Evolutionary conservation across 2,797 vertebrate genomes (phyloP).

Genomic region (Poliocrania exsul): DNA sequence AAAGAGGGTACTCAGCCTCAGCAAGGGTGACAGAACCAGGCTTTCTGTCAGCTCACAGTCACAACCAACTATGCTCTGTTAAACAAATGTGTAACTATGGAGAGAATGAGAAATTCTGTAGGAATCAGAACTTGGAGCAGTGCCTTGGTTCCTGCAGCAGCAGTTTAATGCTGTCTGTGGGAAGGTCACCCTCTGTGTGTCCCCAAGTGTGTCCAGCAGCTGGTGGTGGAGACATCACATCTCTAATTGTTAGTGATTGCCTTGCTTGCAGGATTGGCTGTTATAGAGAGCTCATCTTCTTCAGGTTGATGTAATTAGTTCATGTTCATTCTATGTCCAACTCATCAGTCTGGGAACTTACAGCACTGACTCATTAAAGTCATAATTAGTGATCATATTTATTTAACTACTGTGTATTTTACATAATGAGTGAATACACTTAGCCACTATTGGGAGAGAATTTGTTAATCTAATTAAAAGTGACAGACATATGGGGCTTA

Average conservation of each 20-base stretch:
- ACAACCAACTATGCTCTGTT: neutral
- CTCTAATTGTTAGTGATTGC: neutral
- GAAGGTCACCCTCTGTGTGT: neutral
- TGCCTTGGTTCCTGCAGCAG: neutral
- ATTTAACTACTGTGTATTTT: neutral
- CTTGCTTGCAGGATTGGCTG: neutral
- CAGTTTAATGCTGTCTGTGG: neutral
- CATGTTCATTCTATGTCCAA: neutral
- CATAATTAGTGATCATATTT: neutral
- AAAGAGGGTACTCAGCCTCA: neutral
- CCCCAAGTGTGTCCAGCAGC: neutral
- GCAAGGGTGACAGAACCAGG: neutral
- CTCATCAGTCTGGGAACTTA: neutral
- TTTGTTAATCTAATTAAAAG: neutral
- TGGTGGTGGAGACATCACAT: neutral
- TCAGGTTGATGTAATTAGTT: neutral
- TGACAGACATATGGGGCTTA: neutral
- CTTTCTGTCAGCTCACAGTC: neutral
- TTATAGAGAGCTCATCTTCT: neutral
- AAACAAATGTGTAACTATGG: neutral
- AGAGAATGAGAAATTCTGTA: neutral
- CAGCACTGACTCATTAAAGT: neutral
- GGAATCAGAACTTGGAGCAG: neutral
- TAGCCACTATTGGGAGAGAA: neutral
- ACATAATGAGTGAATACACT: neutral